These are phyloP conservation scores for Notospermus geniculatus DNA, from an alignment of 1,140 invertebrate genomes.

Conservation along the genomic window DNA sequence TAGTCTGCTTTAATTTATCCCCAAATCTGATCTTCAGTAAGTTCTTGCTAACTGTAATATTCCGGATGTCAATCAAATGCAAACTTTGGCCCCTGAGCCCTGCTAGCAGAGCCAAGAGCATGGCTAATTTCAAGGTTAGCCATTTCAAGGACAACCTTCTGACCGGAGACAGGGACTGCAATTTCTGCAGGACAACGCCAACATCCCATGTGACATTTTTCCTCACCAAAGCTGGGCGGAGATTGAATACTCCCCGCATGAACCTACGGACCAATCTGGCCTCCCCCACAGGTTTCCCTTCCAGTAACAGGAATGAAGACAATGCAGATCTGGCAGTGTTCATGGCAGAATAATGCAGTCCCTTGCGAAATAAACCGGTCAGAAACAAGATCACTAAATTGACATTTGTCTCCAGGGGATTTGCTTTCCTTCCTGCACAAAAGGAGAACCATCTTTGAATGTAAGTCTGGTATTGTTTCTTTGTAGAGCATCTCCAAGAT, in stretches of 20 bases:
- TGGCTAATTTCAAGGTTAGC: neutral
- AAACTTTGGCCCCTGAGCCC: neutral
- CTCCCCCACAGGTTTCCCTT: neutral
- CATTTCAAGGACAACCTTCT: neutral
- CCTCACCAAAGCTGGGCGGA: neutral
- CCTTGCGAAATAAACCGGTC: neutral
- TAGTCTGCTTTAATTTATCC: no score
- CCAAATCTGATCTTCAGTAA: neutral
- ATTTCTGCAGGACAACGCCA: no score
- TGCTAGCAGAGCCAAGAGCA: neutral
- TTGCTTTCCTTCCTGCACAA: neutral
- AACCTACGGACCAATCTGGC: neutral
- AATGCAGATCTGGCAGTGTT: slow-evolving; percentile 5
- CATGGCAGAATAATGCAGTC: neutral
- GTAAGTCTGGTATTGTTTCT: neutral
- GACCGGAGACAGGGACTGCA: neutral
- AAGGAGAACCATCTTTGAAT: neutral
- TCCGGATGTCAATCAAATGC: neutral
- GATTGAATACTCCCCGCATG: slow-evolving; percentile 7
- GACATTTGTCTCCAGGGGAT: neutral
- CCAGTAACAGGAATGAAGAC: slow-evolving; percentile 5
- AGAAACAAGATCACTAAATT: slow-evolving; percentile 6
- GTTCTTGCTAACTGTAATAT: neutral
- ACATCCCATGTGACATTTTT: slow-evolving; percentile 10
- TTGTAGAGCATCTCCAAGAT: neutral